Evolutionary conservation across 37 sponge, comb jelly and placozoan genomes (phyloP), one percentile per base, ranked within the genome.

Genomic region (Eunapius fragilis): DNA sequence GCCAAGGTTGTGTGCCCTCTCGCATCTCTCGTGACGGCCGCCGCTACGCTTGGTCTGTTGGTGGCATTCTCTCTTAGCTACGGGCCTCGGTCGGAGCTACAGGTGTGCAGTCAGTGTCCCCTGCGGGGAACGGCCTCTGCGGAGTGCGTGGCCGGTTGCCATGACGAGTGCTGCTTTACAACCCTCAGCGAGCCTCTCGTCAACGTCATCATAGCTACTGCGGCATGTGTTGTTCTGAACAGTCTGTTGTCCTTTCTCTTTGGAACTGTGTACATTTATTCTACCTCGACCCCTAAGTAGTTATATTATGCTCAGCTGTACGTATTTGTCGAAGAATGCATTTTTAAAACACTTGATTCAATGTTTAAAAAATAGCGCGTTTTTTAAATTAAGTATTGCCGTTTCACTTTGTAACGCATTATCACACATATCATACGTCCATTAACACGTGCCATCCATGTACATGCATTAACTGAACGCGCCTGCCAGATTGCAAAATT

Each of bases 121-220:
- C 28, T 2, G 26, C 30, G 73, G 3, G 84, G 84, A 2, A 74
- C 24, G 23, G 37, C 71, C 26, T 37, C 84, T 25, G 19, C 45
- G 27, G 31, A 37, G 22, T 84, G 84, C 50, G 76, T 84, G 13
- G 27, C 27, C 22, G 9, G 32, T 31, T 84, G 84, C 68, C 2
- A 74, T 31, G 84, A 84, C 37, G 84, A 84, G 45, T 84, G 84
- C 67, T 84, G 84, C 31, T 84, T 84, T 38, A 84, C 84, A 7
- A 6, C 73, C 4, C 45, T 48, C 0, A 84, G 84, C 74, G 72
- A 72, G 11, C 84, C 84, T 23, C 75, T 84, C 26, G 26, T 47
- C 25, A n/a, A 75, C 41, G 74, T 74, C 7, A 31, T 84, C 72
- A 27, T 84, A n/a, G 38, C 30, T 5, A 74, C 74, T 28, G n/a